Evolutionary conservation across 2,113 vertebrate species (phyloP).

Genomic region (Gorsachius goisagi): DNA sequence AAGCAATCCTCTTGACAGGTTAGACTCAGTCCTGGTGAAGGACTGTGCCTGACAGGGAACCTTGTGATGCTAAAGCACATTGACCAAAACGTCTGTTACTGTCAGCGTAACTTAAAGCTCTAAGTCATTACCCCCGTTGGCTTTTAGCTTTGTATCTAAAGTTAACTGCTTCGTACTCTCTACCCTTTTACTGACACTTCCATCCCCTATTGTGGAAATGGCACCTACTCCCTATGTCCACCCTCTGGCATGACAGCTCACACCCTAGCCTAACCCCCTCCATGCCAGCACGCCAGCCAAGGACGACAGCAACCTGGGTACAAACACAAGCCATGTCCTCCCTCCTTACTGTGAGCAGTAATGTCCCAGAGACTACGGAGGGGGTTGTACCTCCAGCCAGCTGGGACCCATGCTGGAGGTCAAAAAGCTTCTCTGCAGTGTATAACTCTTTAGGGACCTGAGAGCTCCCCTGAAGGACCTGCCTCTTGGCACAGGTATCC

Average conservation of each 20-base stretch:
- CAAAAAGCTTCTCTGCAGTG: not conserved
- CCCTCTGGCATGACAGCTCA: not conserved
- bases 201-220: not conserved
- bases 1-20: not conserved
- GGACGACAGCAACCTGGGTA: not conserved
- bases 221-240: not conserved
- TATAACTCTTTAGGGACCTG: not conserved
- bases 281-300: fast-evolving
- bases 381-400: not conserved
- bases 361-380: fast-evolving
- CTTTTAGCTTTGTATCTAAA: not conserved
- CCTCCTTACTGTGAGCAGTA: not conserved
- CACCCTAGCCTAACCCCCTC: not conserved
- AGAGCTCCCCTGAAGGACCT: fast-evolving
- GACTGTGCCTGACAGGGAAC: not conserved
- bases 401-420: not conserved
- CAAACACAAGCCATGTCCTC: not conserved
- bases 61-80: not conserved
- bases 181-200: not conserved
- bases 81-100: not conserved
- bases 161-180: not conserved
- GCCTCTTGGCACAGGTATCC: not conserved
- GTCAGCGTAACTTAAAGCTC: not conserved
- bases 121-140: not conserved
- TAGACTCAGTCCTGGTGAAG: not conserved